Base-by-base conservation (phyloP, 2,113 vertebrate species). In the Deroptyus accipitrinus region DNA sequence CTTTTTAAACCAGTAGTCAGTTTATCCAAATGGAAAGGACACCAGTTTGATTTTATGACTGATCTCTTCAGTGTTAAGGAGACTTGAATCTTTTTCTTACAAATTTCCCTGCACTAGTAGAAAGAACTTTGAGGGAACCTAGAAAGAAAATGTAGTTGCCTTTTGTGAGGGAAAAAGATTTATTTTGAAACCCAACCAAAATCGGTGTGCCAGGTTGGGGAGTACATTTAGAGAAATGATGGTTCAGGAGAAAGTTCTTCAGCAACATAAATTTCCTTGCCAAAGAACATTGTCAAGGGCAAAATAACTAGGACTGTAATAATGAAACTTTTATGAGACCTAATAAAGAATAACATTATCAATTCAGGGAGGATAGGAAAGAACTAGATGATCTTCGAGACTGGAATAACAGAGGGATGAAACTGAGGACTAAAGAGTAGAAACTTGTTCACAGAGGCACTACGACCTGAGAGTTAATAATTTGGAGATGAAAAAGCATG, bases 181-280 rank as follows among this genome's bases (percentile, higher is more conserved):
- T 4, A 28, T 81, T 55, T 83, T 59, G 69, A 83, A 86, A 82
- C 19, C 41, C 55, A 67, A 17, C 6, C 3, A 37, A 95, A 83
- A 89, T 72, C 73, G 70, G 68, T 54, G 37, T 74, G 49, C 20
- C 61, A 44, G 44, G 17, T 44, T 61, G 25, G 16, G 27, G 39
- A 90, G 22, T 23, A 77, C 28, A 57, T 57, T 81, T 70, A 70
- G 33, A 86, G 69, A 83, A 96, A 92, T 37, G 10, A 78, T 63
- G 11, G 15, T 67, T 91, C 61, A 54, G 73, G 55, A 86, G 37
- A 83, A 91, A 67, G 37, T 89, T 91, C 59, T 92, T 75, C n/a
- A 86, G 51, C 15, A 89, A 83, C 96, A 92, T 86, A 91, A 81
- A 80, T 94, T 77, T 88, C 48, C 81, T 78, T 78, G 59, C n/a